Base-by-base conservation (phyloP, 2,113 vertebrate genomes). In the Ciconia stormi region DNA sequence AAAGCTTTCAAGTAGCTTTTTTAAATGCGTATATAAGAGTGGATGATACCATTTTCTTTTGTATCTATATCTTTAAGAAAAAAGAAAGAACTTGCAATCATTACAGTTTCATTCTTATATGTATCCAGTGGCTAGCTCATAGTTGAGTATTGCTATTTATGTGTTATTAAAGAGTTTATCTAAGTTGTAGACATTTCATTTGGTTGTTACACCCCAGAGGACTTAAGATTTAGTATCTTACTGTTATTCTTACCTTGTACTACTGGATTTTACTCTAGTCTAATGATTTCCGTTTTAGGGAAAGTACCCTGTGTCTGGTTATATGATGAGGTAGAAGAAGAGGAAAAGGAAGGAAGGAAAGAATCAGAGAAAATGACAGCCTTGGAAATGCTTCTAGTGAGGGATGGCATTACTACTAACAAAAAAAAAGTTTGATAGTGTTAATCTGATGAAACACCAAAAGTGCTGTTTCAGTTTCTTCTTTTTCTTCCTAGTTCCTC, bases 311-410 rank as follows among this genome's bases (percentile, higher is more conserved):
- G 4, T 61, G 12, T 55, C 30, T 92, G 38, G 3, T 58, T 70
- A 9, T 21, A 7, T 30, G 13, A 70, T 46, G n/a, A 56, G 17
- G 14, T 40, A 62, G 44, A 66, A 90, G 21, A 58, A 79, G 32
- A 58, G 11, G 47, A 56, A 42, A 50, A 53, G 26, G 15, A 86
- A 53, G 23, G 25, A 49, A 88, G 12, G 49, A 89, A 71, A 36
- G 20, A 50, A 46, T 25, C 0, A 0, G 55, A 20, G 27, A 18
- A 92, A 80, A 77, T 50, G 0, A 61, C 3, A 27, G 46, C 16
- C 16, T 50, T 46, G 59, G n/a, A 47, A 77, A n/a, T 81, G 32
- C 5, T 72, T 77, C 5, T 38, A 63, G 40, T 69, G 50, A 87
- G 50, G 73, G 15, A 13, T 34, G 17, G 5, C 30, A 34, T 82